Conservation (phyloP, 2,888 invertebrate species). For the Branchellion lobata region DNA sequence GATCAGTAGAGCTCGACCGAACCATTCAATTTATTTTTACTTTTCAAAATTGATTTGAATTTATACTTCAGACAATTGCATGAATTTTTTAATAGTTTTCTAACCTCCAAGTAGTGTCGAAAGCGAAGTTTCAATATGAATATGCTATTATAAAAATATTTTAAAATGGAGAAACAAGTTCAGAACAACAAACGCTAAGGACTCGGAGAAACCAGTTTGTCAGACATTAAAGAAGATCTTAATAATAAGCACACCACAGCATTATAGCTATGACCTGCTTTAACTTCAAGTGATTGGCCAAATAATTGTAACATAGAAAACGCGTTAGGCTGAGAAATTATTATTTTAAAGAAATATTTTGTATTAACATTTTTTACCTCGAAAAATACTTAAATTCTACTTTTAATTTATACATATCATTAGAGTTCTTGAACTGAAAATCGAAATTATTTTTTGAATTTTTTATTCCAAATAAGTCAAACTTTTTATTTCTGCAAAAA, state of each 20-base stretch:
- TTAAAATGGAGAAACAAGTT: slow-evolving; percentile 5
- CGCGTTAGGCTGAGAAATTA: background rate
- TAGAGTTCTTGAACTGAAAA: background rate
- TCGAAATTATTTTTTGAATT: background rate
- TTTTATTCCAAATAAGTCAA: too few species aligned
- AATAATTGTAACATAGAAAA: too few species aligned
- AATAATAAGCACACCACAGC: slow-evolving; percentile 6
- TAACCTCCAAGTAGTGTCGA: slow-evolving; percentile 3
- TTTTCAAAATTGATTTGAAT: too few species aligned
- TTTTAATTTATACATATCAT: too few species aligned
- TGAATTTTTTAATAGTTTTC: background rate
- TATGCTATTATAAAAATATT: background rate
- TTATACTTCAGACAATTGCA: too few species aligned
- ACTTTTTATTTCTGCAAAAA: background rate
- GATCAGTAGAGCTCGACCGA: too few species aligned
- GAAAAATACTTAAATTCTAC: too few species aligned
- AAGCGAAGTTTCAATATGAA: background rate
- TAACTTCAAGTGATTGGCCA: slow-evolving; percentile 4
- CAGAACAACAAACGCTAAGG: background rate
- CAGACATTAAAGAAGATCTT: slow-evolving; percentile 9
- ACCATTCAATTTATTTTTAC: too few species aligned
- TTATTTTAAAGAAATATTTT: background rate
- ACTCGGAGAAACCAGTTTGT: background rate
- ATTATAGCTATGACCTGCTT: slow-evolving; percentile 33
- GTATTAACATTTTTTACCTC: background rate